Percentiles rank a stretch among this genome's conserved stretches.
These are phyloP conservation scores for Scaptodrosophila lebanonensis DNA, from an alignment of 1,140 invertebrate genomes.

Conservation along the genomic window DNA sequence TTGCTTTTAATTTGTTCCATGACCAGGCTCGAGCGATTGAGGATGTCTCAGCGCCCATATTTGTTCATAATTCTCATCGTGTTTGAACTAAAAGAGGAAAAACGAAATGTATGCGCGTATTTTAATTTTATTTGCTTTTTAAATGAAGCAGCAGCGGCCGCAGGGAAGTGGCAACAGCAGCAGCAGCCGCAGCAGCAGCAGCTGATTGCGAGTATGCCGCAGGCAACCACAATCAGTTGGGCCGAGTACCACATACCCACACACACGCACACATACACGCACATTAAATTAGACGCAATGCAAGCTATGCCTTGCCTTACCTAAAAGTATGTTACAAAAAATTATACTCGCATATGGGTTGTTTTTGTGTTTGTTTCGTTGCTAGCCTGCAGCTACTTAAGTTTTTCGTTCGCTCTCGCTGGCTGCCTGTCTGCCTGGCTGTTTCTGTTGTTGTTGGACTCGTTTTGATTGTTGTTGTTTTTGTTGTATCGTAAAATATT, in stretches of 20 bases:
- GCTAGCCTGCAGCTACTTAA: conserved; percentile 62
- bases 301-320: conserved; percentile 59
- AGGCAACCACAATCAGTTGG: conserved; percentile 59
- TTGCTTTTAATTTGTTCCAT: conserved; percentile 68
- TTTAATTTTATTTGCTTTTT: conserved; percentile 74
- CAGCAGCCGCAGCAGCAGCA: conserved; percentile 52
- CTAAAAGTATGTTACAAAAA: conserved; percentile 27
- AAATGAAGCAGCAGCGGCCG: conserved; percentile 62
- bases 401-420: conserved; percentile 49
- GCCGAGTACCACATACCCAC: conserved; percentile 1
- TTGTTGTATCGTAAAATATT: conserved; percentile 65
- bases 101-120: conserved; percentile 49
- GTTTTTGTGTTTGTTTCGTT: conserved; percentile 42
- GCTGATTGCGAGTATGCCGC: conserved; percentile 60
- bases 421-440: not conserved
- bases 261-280: conserved; percentile 11
- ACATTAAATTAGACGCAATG: conserved; percentile 66
- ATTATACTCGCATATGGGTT: not conserved
- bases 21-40: not conserved
- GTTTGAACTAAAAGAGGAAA: conserved; percentile 52
- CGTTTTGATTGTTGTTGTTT: too few species aligned
- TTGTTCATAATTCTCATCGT: conserved; percentile 59
- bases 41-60: conserved; percentile 8
- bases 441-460: conserved; percentile 9
- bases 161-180: too few species aligned